Evolutionary conservation across 2,888 invertebrate genomes (phyloP).

Genomic region (Parnassius mnemosyne): DNA sequence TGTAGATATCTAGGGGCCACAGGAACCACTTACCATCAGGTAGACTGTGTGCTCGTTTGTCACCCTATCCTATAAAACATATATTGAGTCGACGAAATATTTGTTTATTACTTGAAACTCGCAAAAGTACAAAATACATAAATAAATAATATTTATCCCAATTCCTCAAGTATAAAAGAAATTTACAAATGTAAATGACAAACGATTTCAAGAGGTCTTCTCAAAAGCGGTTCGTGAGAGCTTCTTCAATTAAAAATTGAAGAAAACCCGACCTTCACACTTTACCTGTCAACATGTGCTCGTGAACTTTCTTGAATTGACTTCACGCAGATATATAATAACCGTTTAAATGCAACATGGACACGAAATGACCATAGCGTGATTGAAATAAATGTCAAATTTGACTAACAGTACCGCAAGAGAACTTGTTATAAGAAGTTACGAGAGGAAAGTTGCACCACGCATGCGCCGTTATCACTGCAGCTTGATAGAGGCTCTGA

Average conservation of each 20-base stretch:
- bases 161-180: neutral
- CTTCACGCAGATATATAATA: conserved; percentile 28
- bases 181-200: too few relatives aligned
- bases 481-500: conserved; percentile 61
- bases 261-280: conserved; percentile 18
- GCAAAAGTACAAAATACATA: too few relatives aligned
- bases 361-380: conserved; percentile 19
- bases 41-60: too few relatives aligned
- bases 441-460: conserved; percentile 54
- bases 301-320: conserved; percentile 33
- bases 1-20: too few relatives aligned
- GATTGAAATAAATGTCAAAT: conserved; percentile 37
- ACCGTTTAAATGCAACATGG: conserved; percentile 4
- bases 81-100: too few relatives aligned
- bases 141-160: too few relatives aligned
- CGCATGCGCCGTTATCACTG: conserved; percentile 67
- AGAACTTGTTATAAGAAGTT: conserved; percentile 35
- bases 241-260: conserved; percentile 8
- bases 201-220: neutral
- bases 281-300: conserved; percentile 33
- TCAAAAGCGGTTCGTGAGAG: neutral
- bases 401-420: conserved; percentile 31
- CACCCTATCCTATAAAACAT: too few relatives aligned
- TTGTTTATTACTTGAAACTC: too few relatives aligned
- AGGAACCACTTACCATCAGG: too few relatives aligned